A percentile compares a stretch with the other conserved stretches of the same genome.
Conservation (phyloP, 2,113 vertebrate species). For the Candoia aspera region DNA sequence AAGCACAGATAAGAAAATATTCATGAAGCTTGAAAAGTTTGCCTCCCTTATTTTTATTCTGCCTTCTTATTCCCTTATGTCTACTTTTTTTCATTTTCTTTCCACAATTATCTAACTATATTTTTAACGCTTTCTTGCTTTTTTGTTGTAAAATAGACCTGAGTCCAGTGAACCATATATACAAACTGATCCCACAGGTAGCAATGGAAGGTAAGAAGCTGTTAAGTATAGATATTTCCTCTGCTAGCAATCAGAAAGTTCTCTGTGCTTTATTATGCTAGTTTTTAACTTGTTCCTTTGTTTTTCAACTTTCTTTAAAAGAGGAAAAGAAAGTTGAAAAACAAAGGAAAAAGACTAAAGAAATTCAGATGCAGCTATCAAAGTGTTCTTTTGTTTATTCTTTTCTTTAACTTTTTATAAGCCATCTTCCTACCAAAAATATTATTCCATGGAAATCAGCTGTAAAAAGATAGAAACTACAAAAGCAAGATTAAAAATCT, state of each 20-base stretch:
- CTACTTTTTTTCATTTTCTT: neutral
- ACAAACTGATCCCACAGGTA: neutral
- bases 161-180: neutral
- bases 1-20: slow-evolving; percentile 27
- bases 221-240: slow-evolving; percentile 5
- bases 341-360: neutral
- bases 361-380: neutral
- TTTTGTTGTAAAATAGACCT: slow-evolving; percentile 4
- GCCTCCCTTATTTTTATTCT: neutral
- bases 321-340: too few relatives aligned
- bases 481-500: neutral
- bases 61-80: slow-evolving; percentile 31
- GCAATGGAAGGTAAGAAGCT: slow-evolving; percentile 3
- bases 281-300: slow-evolving; percentile 1
- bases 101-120: neutral
- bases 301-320: neutral
- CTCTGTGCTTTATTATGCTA: neutral
- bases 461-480: neutral
- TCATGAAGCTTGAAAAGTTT: slow-evolving; percentile 17
- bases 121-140: slow-evolving; percentile 12
- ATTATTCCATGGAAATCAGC: neutral
- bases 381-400: neutral
- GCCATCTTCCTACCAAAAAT: neutral
- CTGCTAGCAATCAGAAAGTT: neutral
- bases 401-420: slow-evolving; percentile 11